These are phyloP conservation scores for Argyra leucocephala DNA, from an alignment of 2,888 invertebrate species.

Conservation along the genomic window DNA sequence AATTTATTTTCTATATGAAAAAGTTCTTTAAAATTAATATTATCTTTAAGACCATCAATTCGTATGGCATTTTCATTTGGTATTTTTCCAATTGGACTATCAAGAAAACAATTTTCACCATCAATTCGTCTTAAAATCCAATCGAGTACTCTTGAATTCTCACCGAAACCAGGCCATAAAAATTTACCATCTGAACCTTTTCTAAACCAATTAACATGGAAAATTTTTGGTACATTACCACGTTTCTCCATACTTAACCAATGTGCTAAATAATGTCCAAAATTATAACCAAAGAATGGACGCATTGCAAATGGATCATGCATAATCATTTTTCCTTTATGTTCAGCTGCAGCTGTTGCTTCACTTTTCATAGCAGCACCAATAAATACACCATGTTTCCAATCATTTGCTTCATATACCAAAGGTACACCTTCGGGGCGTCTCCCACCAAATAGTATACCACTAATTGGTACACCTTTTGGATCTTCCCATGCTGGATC, in stretches of 20 bases:
- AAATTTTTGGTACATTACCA: constrained; percentile 77
- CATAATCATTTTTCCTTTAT: constrained; percentile 84
- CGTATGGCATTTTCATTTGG: constrained; percentile 58
- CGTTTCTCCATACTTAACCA: constrained; percentile 79
- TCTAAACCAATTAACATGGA: constrained; percentile 99
- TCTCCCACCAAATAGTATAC: constrained; percentile 92
- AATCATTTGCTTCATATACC: constrained; percentile 81
- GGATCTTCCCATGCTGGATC: constrained; percentile 86
- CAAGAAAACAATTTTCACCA: constrained; percentile 57
- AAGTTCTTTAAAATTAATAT: constrained; percentile 65
- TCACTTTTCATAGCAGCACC: constrained; percentile 93
- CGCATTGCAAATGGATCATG: constrained; percentile 99
- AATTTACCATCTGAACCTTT: constrained; percentile 76
- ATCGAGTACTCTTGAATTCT: constrained; percentile 90
- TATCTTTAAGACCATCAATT: constrained; percentile 55
- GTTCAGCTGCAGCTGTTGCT: constrained; percentile 96
- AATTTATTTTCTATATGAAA: constrained; percentile 82
- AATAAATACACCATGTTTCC: constrained; percentile 93
- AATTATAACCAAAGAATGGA: constrained; percentile 99
- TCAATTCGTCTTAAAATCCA: constrained; percentile 88
- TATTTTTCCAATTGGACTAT: constrained; percentile 67
- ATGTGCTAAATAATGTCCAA: constrained; percentile 87
- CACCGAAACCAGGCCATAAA: constrained; percentile 98
- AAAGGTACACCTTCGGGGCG: constrained; percentile 88
- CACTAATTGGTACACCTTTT: constrained; percentile 89